Base-by-base conservation (phyloP, 2,888 invertebrate genomes). In the Agriopis marginaria region DNA sequence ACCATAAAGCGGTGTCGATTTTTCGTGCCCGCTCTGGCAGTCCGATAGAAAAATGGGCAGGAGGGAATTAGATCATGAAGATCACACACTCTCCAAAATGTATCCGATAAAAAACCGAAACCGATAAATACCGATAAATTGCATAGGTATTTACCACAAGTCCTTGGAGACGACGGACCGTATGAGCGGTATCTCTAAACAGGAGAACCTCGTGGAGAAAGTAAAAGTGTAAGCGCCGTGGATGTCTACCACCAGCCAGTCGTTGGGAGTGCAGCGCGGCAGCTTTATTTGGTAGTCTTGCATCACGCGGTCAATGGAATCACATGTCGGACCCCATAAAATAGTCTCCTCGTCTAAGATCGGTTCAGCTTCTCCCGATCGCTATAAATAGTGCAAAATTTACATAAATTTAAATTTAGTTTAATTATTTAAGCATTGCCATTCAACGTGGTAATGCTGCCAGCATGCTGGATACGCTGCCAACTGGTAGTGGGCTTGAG, bases 241-340 rank as follows among this genome's bases (percentile, higher is more conserved):
- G 5, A 64, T 70, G 1, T 69, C 58, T 42, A 86, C 79, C 4
- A 83, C 75, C 7, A 86, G 76, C 86, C 86, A 87, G 64, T 86
- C 85, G 9, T 69, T 67, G 7, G 79, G 71, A 0, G 76, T 63
- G 61, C 82, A 82, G 2, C 49, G 65, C 10, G 86, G 85, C 40
- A 86, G 74, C 12, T 49, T 56, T 3, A 86, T 39, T 0, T 68
- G 42, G 9, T 66, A 47, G 50, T 83, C 74, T 14, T 71, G 32
- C 82, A 82, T 81, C 9, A 87, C 75, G 0, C 79, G 80, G 56
- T 87, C 86, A 0, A 60, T 61, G 2, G 83, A 84, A 63, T 85
- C 84, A 39, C 84, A 82, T 14, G 79, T 83, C 0, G 86, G 85
- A 6, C 86, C 85, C 84, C 84, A 86, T 0, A 86, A 74, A 3